These are phyloP conservation scores for Stigmatopora argus DNA, from an alignment of 2,113 vertebrate species.

Conservation along the genomic window DNA sequence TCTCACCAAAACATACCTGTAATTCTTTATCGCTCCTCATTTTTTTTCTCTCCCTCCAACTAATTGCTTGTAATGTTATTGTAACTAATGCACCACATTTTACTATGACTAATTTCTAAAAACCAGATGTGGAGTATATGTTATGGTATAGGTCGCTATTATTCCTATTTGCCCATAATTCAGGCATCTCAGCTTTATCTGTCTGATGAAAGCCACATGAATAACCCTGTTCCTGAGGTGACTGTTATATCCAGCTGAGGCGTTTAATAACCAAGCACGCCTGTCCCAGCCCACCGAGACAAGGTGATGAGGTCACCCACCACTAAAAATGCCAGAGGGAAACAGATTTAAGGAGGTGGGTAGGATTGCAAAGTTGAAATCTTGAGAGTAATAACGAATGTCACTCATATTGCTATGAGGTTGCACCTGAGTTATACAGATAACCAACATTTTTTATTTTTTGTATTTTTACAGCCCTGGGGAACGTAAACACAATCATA, in stretches of 20 bases:
- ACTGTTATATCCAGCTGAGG: conserved; percentile 39
- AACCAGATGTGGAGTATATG: conserved; percentile 30
- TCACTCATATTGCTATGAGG: conserved; percentile 56
- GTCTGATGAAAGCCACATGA: conserved; percentile 43
- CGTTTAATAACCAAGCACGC: conserved; percentile 51
- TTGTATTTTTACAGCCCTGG: conserved; percentile 29
- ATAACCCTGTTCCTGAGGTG: conserved; percentile 28
- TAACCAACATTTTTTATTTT: conserved; percentile 46
- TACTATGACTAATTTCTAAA: conserved; percentile 54
- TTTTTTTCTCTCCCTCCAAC: conserved; percentile 27
- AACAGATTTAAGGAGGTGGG: background rate
- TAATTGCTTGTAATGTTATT: conserved; percentile 19
- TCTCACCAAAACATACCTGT: background rate
- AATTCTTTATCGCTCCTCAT: conserved; percentile 22
- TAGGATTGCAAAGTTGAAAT: conserved; percentile 17
- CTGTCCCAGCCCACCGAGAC: conserved; percentile 19
- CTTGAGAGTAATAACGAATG: conserved; percentile 62
- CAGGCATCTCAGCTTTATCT: conserved; percentile 41
- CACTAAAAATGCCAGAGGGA: conserved; percentile 41
- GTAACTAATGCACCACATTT: conserved; percentile 62
- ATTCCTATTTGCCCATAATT: conserved; percentile 42
- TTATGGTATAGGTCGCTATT: conserved; percentile 26
- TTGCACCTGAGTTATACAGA: conserved; percentile 70
- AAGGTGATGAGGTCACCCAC: conserved; percentile 56
- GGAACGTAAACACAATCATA: conserved; percentile 58